Base-by-base conservation (phyloP, 1,140 invertebrate species). In the Eubasilissa regina region DNA sequence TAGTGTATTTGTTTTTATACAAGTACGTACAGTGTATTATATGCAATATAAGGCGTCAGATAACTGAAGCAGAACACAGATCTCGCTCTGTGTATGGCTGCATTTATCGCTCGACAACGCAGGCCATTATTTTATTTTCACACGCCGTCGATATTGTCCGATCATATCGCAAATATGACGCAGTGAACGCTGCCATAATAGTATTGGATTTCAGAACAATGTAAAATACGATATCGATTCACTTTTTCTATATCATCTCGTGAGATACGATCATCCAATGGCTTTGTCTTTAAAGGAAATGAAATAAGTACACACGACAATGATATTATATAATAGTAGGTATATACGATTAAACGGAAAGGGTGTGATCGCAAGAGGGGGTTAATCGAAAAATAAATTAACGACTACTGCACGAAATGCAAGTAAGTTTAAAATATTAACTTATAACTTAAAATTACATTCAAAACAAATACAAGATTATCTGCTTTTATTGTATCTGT, bases 111-210 rank as follows among this genome's bases (percentile, higher is more conserved):
- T 44, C 35, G 53, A n/a, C 25, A 56, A 74, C 11, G 25, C 10
- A 35, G 15, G 10, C 72, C 72, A 74, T 74, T 74, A 74, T 74
- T 74, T 74, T 45, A 56, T 74, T 74, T 56, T 74, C 72, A 43
- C 72, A 74, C 72, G 72, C 72, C 51, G 51, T 74, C 70, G 4
- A 55, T 56, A 48, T 56, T 43, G 21, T 56, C 35, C 13, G 72
- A 74, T 74, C 25, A 74, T 56, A 74, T 74, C 72, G 19, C 21
- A 17, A 58, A 74, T 74, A 74, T 58, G 72, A 74, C 51, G 11
- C 66, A 45, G 15, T 0, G 62, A 43, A 47, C 43, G 13, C 15
- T 66, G 43, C 62, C 43, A 66, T 66, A 66, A 21, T 51, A 13
- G n/a, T 51, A 8, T 51, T 15, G 48, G 48, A 51, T 51, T 70